These are phyloP conservation scores for human (Homo sapiens) DNA, from an alignment of 2,113 vertebrate genomes.

Conservation along the genomic window DNA sequence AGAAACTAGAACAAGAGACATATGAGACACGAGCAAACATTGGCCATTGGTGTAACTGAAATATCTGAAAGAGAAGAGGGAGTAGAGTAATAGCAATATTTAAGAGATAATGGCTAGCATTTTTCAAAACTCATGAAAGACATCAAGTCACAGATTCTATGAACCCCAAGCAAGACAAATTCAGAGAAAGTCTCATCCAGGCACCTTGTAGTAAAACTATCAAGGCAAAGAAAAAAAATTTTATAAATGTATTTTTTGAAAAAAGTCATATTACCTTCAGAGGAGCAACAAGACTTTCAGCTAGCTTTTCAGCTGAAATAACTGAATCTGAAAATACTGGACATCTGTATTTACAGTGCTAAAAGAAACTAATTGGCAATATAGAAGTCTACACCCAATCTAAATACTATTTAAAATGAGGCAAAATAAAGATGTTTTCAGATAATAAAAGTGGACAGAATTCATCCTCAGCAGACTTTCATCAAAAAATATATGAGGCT, in stretches of 20 bases:
- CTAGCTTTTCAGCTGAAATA: background rate
- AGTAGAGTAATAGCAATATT: background rate
- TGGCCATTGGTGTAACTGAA: accelerated
- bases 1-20: background rate
- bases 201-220: background rate
- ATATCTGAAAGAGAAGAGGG: background rate
- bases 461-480: background rate
- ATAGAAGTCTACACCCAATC: background rate
- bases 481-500: background rate
- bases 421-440: background rate
- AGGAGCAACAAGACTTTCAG: background rate
- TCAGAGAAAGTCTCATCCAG: background rate
- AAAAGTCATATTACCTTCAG: background rate
- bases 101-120: background rate
- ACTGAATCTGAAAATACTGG: background rate
- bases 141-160: background rate
- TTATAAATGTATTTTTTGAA: background rate
- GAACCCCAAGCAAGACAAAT: background rate
- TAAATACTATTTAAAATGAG: background rate
- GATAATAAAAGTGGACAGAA: background rate
- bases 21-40: background rate
- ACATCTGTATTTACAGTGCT: accelerated
- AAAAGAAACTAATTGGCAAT: background rate
- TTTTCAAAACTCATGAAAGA: background rate
- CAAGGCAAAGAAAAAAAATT: background rate